A percentile compares a stretch with the other conserved stretches of the same genome.
Evolutionary conservation across 2,888 invertebrate species (phyloP).

Genomic region (Sceliomorpha sp.): DNA sequence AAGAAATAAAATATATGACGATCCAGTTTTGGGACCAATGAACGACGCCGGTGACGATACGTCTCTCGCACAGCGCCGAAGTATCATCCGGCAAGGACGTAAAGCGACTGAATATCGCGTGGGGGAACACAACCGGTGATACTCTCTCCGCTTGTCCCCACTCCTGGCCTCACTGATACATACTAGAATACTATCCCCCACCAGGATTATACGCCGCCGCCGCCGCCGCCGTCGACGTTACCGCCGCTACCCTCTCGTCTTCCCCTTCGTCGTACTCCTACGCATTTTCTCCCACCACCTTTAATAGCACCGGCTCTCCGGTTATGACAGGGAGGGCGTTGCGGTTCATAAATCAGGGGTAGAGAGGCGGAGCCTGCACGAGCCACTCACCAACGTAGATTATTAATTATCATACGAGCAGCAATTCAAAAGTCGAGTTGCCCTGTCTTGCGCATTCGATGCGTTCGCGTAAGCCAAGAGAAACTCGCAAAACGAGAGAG

Average conservation of each 20-base stretch:
- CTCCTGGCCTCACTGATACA: no score
- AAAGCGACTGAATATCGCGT: conserved; percentile 75
- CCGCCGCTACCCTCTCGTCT: conserved; percentile 8
- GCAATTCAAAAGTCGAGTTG: conserved; percentile 22
- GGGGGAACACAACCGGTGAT: conserved; percentile 58
- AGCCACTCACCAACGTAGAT: conserved; percentile 77
- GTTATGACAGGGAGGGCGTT: conserved; percentile 80
- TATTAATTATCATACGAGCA: conserved; percentile 78
- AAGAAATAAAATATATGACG: neutral
- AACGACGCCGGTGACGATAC: conserved; percentile 19
- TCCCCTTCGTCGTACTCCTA: conserved; percentile 47
- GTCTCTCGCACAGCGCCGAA: conserved; percentile 14
- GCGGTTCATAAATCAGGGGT: conserved; percentile 79
- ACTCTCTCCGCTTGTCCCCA: conserved; percentile 31
- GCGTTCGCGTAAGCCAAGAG: neutral
- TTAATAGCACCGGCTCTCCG: conserved; percentile 49
- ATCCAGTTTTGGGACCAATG: neutral
- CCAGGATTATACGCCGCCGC: conserved; percentile 32
- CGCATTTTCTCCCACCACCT: conserved; percentile 53
- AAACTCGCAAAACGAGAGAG: no score
- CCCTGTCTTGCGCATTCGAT: conserved; percentile 5
- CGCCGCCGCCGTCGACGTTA: conserved; percentile 39
- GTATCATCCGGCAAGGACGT: conserved; percentile 70
- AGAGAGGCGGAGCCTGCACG: conserved; percentile 74
- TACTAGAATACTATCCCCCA: no score